Conservation (phyloP, 2,113 vertebrate species). For the Vicugna pacos region DNA sequence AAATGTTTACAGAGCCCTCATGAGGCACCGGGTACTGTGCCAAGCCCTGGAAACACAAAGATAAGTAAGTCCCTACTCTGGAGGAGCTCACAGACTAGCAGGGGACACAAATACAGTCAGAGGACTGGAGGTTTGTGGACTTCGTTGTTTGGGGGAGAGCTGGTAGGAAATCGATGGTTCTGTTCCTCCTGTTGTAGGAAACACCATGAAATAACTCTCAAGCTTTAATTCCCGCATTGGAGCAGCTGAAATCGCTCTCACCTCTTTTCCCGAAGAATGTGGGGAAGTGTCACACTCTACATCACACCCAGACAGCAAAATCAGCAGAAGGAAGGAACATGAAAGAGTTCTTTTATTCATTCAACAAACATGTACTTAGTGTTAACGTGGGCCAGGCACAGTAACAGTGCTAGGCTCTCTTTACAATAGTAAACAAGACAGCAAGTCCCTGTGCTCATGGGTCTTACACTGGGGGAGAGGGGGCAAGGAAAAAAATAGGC, state of each 20-base stretch:
- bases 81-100: background rate
- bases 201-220: background rate
- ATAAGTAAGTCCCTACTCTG: background rate
- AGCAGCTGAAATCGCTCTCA: background rate
- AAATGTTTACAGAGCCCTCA: background rate
- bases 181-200: background rate
- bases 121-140: too few relatives aligned
- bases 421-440: background rate
- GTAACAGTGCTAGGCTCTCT: background rate
- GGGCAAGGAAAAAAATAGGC: background rate
- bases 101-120: background rate
- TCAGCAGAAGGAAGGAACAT: background rate
- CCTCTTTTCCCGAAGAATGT: background rate
- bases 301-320: background rate
- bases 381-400: background rate
- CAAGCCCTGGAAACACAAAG: background rate
- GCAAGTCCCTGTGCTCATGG: background rate
- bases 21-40: too few relatives aligned
- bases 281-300: background rate
- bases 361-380: background rate
- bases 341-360: background rate
- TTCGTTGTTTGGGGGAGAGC: background rate
- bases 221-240: background rate
- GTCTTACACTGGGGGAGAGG: background rate
- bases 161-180: background rate